phyloP scores from a whole-genome alignment of 2,888 invertebrate genomes.

The Cancer borealis region DNA sequence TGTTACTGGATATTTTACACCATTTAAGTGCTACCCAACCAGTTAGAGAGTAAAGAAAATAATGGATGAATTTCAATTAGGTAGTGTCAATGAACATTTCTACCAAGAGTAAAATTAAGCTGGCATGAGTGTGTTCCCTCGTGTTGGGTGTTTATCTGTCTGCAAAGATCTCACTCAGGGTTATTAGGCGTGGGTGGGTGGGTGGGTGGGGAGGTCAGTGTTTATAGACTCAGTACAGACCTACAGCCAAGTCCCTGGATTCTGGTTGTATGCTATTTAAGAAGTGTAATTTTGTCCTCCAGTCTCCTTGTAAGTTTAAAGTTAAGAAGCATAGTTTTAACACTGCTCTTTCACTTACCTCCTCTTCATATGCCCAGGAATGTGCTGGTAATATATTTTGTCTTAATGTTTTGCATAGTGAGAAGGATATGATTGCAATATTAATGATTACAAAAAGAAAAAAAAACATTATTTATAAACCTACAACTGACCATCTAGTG shows the following conservation, averaged over 20 bases:
- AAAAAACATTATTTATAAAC: too few relatives aligned
- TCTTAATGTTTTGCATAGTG: too few relatives aligned
- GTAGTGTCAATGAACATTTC: not conserved
- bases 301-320: not conserved
- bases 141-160: not conserved
- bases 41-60: not conserved
- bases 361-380: not conserved
- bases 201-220: not conserved
- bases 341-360: not conserved
- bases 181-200: not conserved
- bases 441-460: too few relatives aligned
- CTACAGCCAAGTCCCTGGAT: not conserved
- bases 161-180: not conserved
- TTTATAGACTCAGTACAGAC: not conserved
- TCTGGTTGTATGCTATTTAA: not conserved
- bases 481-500: too few relatives aligned
- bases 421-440: too few relatives aligned
- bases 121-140: not conserved
- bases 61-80: not conserved
- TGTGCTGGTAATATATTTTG: too few relatives aligned
- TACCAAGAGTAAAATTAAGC: not conserved
- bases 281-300: conserved; percentile 27
- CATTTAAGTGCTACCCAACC: not conserved
- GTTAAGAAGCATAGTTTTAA: not conserved
- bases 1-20: not conserved